Base-by-base conservation (phyloP, 2,888 invertebrate species). In the Ennomos erosarius region DNA sequence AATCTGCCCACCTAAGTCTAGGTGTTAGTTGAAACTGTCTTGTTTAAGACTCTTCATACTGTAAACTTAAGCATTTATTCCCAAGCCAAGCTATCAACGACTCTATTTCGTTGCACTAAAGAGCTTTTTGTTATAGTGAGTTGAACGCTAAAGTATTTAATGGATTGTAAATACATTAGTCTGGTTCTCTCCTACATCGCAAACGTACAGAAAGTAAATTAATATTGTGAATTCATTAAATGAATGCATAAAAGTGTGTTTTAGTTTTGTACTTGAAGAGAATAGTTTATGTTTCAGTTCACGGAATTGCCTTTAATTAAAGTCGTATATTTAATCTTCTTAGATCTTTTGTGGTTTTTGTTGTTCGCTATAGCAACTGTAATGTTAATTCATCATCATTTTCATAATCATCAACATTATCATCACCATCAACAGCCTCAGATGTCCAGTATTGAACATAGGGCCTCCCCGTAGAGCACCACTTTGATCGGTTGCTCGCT, bases 141-240 rank as follows among this genome's bases (percentile, higher is more conserved):
- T 16, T 39, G 43, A 57, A 63, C 43, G 55, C 54, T 70, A 51
- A 58, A 75, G 71, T 69, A 69, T 59, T 69, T 74, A 70, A 76
- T 77, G 75, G 75, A 75, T 77, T 75, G 61, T 69, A 76, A 78
- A 77, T 78, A 72, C 76, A 78, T 77, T 78, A 77, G 71, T 73
- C 66, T 74, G 59, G 66, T 68, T 42, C 58, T 67, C 61, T 64
- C 52, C 57, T 66, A 67, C 68, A 71, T 3, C 62, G 65, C 64
- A 65, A 73, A 70, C 65, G 69, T 66, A 71, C 60, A 68, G 71
- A 68, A 71, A 69, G 76, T 76, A 67, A 73, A 74, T 71, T 68
- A 70, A 67, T 71, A 66, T 63, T 60, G 62, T 56, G 62, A 49
- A 46, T 56, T 59, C 63, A 71, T 73, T 73, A 69, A 71, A 74